Evolutionary conservation across 2,797 vertebrate species (phyloP), one percentile per base, ranked within the genome.

Genomic region (Heliangelus exortis): DNA sequence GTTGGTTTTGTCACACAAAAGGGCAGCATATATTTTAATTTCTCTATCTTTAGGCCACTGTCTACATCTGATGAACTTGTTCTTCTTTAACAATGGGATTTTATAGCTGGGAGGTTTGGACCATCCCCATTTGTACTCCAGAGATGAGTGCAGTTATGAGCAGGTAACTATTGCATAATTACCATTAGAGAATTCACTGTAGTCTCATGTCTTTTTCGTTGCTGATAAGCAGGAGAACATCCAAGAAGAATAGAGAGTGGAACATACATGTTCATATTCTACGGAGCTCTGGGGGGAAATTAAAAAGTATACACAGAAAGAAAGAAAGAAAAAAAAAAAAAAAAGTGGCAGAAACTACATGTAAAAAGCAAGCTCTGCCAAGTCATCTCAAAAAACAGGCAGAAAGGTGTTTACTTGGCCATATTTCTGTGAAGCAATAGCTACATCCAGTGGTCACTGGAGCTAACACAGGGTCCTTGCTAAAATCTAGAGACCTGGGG

Each of bases 391-490:
- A 65, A 61, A 29, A 48, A 88, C 87, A 73, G 91, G 74, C 93
- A 89, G 63, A 96, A 95, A 96, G 58, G 61, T 95, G 93, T 36
- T 86, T 54, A 2, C 33, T 36, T 71, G 81, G 41, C 33, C 22
- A 0, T 23, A 51, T 71, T 95, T 90, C 63, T 79, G 72, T 89
- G 92, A 94, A 84, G 84, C 93, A 39, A 96, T 87, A 95, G 93
- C 96, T 96, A 96, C 95, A 96, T 96, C 95, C 94, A 96, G 95
- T 94, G 94, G 96, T 90, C 7, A 25, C n/a, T 39, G 45, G 15
- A 66, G 81, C 50, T 87, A 73, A 95, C 92, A 84, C 48, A 25
- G 33, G 63, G 75, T 26, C 34, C 82, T 31, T 45, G 21, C 23
- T 63, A 45, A 45, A 63, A 47, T 15, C 59, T 73, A n/a, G 39